Percentiles rank a stretch among this genome's conserved stretches.
Conservation (phyloP, 2,888 invertebrate species). For the Cotesia congregata region DNA sequence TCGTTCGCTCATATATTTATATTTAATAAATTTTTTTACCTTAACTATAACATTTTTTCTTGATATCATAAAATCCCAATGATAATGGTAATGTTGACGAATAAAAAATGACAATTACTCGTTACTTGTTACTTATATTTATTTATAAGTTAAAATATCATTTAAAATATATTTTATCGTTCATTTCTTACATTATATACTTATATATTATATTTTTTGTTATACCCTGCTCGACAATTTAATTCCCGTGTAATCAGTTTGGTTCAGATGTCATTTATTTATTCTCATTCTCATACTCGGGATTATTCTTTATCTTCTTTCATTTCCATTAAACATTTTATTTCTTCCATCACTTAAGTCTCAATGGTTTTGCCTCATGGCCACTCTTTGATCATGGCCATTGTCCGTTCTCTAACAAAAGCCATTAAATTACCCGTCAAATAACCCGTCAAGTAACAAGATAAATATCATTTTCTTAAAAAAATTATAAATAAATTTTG, state of each 20-base stretch:
- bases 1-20: neutral
- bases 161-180: neutral
- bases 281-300: neutral
- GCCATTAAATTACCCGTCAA: neutral
- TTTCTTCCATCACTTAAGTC: neutral
- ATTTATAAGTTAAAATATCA: neutral
- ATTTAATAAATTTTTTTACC: neutral
- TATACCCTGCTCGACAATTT: neutral
- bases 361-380: neutral
- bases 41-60: neutral
- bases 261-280: neutral
- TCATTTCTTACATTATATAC: neutral
- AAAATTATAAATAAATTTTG: neutral
- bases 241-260: neutral
- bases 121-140: neutral
- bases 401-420: neutral
- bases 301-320: neutral
- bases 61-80: neutral
- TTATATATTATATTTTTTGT: neutral
- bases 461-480: neutral
- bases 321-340: constrained; percentile 1
- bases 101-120: neutral
- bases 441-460: neutral
- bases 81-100: neutral
- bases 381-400: neutral